phyloP scores from a whole-genome alignment of 2,888 invertebrate species.

The Globia sparganii region DNA sequence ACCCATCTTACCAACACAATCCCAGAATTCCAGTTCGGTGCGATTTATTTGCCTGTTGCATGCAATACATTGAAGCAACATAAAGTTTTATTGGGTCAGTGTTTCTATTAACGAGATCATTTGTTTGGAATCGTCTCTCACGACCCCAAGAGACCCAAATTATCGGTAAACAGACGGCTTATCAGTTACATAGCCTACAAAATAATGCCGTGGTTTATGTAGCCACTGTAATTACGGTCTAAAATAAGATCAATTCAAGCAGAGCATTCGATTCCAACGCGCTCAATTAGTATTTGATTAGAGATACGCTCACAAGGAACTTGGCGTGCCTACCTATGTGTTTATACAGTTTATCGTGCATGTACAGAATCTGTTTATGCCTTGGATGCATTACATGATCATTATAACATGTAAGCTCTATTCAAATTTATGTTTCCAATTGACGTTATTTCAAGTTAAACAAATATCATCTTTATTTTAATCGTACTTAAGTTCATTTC shows the following conservation, averaged over 20 bases:
- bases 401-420: too few species aligned
- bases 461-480: too few species aligned
- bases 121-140: background rate
- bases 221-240: background rate
- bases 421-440: too few species aligned
- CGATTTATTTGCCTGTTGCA: constrained; percentile 17
- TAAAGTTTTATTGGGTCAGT: constrained; percentile 1
- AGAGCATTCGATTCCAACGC: background rate
- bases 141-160: background rate
- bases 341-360: background rate
- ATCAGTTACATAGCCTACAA: background rate
- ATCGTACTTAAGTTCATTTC: too few species aligned
- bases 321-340: background rate
- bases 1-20: background rate
- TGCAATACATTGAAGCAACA: constrained; percentile 18
- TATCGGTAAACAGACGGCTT: background rate
- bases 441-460: too few species aligned
- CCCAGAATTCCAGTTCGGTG: background rate
- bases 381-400: background rate
- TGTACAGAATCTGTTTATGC: background rate
- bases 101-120: background rate
- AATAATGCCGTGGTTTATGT: background rate
- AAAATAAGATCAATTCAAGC: background rate
- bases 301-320: background rate
- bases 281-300: background rate